A percentile compares a stretch with the other conserved stretches of the same genome.
phyloP scores from a whole-genome alignment of 2,888 invertebrate species.

The Machimus rusticus region DNA sequence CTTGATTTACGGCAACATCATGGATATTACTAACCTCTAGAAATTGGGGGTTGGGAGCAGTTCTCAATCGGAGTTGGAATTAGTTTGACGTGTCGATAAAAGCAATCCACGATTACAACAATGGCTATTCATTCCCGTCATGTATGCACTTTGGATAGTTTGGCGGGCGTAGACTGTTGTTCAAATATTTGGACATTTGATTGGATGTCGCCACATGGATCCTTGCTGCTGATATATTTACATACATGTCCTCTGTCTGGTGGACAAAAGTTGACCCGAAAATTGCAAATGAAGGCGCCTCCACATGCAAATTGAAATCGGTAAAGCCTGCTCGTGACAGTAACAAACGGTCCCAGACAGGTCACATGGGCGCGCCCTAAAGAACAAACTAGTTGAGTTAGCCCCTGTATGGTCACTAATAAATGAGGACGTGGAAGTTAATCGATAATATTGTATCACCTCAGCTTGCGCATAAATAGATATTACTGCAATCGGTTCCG shows the following conservation, averaged over 20 bases:
- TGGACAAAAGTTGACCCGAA: slow-evolving; percentile 5
- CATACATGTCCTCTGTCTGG: neutral
- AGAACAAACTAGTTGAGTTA: neutral
- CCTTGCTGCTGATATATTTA: neutral
- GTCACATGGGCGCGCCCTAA: neutral
- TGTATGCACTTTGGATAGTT: neutral
- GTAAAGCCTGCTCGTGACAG: slow-evolving; percentile 2
- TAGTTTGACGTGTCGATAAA: slow-evolving; percentile 18
- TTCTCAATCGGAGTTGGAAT: neutral
- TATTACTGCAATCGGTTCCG: neutral
- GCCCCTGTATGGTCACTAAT: neutral
- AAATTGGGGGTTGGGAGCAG: neutral
- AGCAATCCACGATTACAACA: neutral
- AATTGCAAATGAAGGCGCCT: slow-evolving; percentile 19
- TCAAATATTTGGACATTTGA: neutral
- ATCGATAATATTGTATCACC: neutral
- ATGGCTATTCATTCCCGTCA: neutral
- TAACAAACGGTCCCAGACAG: neutral
- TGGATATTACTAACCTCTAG: neutral
- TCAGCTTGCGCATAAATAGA: neutral
- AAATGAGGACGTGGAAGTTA: neutral
- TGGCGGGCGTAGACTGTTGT: neutral
- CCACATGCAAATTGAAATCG: slow-evolving; percentile 13
- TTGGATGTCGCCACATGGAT: neutral
- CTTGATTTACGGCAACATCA: neutral